Evolutionary conservation across 2,888 invertebrate species (phyloP).

Genomic region (Brenthis daphne): DNA sequence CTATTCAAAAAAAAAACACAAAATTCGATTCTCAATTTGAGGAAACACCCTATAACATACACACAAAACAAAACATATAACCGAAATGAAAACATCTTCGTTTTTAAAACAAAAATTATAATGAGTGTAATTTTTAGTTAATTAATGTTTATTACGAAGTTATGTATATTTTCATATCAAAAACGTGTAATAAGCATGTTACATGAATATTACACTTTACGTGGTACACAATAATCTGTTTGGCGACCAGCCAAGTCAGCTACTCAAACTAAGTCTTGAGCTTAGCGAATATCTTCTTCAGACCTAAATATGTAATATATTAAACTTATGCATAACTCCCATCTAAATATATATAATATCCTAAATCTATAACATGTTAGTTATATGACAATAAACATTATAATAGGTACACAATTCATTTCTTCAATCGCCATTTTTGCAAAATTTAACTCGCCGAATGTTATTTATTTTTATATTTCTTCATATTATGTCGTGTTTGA

Average conservation of each 20-base stretch:
- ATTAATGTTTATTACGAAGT: slow-evolving; percentile 2
- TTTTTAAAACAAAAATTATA: no score
- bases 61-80: no score
- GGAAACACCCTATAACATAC: no score
- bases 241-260: slow-evolving; percentile 36
- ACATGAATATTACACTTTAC: slow-evolving; percentile 39
- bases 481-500: no score
- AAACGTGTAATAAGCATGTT: slow-evolving; percentile 32
- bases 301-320: slow-evolving; percentile 26
- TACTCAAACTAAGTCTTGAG: slow-evolving; percentile 31
- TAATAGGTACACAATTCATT: no score
- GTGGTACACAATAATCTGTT: slow-evolving; percentile 39
- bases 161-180: slow-evolving; percentile 14
- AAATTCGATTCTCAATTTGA: no score
- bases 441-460: no score
- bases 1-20: no score
- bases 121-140: not conserved
- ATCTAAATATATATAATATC: no score
- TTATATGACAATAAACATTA: not conserved
- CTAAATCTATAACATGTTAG: slow-evolving; percentile 1
- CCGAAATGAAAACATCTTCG: no score
- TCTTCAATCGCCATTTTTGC: no score
- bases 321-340: slow-evolving; percentile 14
- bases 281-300: slow-evolving; percentile 34
- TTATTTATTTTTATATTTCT: no score